Base-by-base conservation (phyloP, 2,113 vertebrate genomes). In the Onychorhynchus coronatus region DNA sequence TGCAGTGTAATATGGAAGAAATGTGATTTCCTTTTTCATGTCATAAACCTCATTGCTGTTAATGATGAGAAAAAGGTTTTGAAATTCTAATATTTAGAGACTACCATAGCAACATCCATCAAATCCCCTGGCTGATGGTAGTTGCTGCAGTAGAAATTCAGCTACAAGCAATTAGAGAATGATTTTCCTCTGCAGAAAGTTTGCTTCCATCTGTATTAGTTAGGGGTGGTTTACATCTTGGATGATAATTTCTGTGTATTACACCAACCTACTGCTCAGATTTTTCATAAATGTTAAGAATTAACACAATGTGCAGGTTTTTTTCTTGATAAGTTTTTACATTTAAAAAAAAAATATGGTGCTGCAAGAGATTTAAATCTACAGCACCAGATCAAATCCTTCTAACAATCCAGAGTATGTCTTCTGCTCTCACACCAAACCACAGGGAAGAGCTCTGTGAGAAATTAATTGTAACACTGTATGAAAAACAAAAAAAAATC, bases 71-170 rank as follows among this genome's bases (percentile, higher is more conserved):
- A 49, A 31, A 46, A 76, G 14, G 13, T 18, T 7, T 77, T n/a
- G 47, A 47, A 80, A 89, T 35, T 66, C 55, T 68, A 33, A 12
- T 79, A 52, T 63, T 59, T 88, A 76, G 31, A n/a, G 35, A 47
- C 30, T 39, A 3, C 56, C 61, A 58, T 7, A 53, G 23, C 9
- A 86, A 56, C 23, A 53, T 80, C 27, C 27, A 35, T 46, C 62
- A 72, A 76, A 17, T 44, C 41, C 68, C 28, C 53, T 4, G 0
- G 0, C 19, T 39, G 41, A 30, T 11, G 14, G 27, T 37, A 39
- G 8, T 1, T 72, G 35, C 52, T 61, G 33, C 33, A 80, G 52
- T 61, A 82, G 47, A 59, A 79, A 82, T 85, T 59, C 23, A 65
- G 11, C 9, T 27, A 25, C 8, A 76, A 76, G 16, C 8, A 61